Evolutionary conservation across 2,888 invertebrate species (phyloP).

Genomic region (Unio delphinus): DNA sequence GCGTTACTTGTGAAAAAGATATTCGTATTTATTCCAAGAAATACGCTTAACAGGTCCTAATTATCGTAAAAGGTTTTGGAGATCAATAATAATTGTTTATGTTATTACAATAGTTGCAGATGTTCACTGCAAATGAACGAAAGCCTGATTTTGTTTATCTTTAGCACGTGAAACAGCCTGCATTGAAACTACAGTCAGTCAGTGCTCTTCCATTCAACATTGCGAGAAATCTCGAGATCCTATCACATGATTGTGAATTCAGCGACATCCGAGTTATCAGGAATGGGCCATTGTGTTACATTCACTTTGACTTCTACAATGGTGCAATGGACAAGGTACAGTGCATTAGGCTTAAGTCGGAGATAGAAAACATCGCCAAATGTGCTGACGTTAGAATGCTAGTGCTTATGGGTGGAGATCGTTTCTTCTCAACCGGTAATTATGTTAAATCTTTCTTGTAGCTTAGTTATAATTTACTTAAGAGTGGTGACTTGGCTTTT

Average conservation of each 20-base stretch:
- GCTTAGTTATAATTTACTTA: too few species aligned
- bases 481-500: too few species aligned
- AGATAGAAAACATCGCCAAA: constrained; percentile 5
- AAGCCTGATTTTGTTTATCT: too few species aligned
- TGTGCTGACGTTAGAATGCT: constrained; percentile 15
- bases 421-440: constrained; percentile 21
- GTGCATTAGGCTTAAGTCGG: constrained; percentile 8
- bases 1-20: too few species aligned
- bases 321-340: constrained; percentile 25
- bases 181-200: constrained; percentile 14
- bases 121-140: too few species aligned
- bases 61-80: too few species aligned
- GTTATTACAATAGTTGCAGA: too few species aligned
- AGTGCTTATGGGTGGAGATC: constrained; percentile 29
- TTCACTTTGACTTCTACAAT: constrained; percentile 30
- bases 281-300: constrained; percentile 11
- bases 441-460: not conserved
- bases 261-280: constrained; percentile 8
- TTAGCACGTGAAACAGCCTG: not conserved
- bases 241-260: constrained; percentile 10
- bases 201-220: constrained; percentile 2
- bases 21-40: too few species aligned
- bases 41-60: too few species aligned
- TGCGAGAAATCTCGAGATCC: not conserved
- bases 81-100: too few species aligned